Evolutionary conservation across 1,140 invertebrate species (phyloP), one percentile per base, ranked within the genome.

Genomic region (Teleopsis dalmanni): DNA sequence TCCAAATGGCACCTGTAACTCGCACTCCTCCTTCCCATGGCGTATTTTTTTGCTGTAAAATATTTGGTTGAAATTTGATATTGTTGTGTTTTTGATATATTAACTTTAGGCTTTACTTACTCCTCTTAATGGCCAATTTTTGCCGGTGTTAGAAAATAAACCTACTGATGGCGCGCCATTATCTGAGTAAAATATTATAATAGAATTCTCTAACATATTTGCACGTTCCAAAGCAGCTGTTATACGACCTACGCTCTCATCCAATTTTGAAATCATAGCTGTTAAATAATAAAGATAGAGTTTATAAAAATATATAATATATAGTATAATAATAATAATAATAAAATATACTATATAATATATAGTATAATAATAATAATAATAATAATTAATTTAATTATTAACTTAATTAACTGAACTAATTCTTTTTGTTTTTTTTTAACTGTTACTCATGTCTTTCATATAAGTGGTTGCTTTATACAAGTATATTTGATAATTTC

Each of bases 181-280:
- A 54, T 90, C 87, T 3, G 79, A 77, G 29, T 82, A 75, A 56
- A 89, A 88, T 3, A 87, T 60, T 7, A 90, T 76, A 13, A 90
- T 78, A 7, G 82, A 79, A 60, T 88, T 82, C 8, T 83, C 70
- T 7, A 92, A 61, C 75, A 90, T 85, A 1, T 74, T 68, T 41
- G 76, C 78, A 11, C 77, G 69, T 22, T 78, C 62, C n/a, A 95
- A 70, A 4, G 87, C 81, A 21, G 75, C 60, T n/a, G 83, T 76
- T 4, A 95, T 80, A 26, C 80, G 73, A 0, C 90, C 89, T 1
- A 95, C 81, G 47, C 88, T 85, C 51, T 90, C 79, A 69, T 95
- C 92, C 26, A 95, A 65, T 60, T 84, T 85, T n/a, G 87, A 83
- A 1, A 93, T 77, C 86, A 94, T 91, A 2, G 83, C 90, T 89